These are phyloP conservation scores for Potamarius usumacintae DNA, from an alignment of 2,113 vertebrate genomes.

Conservation along the genomic window DNA sequence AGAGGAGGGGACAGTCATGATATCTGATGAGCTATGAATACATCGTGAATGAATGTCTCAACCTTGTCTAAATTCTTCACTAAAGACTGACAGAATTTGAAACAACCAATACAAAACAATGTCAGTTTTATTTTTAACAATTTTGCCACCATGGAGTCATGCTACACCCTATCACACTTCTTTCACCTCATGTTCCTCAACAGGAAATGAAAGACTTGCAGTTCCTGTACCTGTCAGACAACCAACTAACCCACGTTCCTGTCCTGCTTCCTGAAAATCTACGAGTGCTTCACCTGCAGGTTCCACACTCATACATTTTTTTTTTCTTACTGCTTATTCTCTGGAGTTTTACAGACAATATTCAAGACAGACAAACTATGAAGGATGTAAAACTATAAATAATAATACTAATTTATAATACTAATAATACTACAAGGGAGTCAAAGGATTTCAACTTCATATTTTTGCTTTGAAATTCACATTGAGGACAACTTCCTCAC, in stretches of 20 bases:
- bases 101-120: background rate
- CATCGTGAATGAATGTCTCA: background rate
- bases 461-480: background rate
- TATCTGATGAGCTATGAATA: background rate
- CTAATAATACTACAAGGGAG: background rate
- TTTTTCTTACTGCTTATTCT: background rate
- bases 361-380: background rate
- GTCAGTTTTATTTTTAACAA: background rate
- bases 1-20: background rate
- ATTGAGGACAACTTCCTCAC: background rate
- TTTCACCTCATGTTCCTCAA: background rate
- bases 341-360: background rate
- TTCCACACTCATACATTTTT: constrained; percentile 46
- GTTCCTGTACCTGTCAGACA: constrained; percentile 80
- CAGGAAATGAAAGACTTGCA: constrained; percentile 78
- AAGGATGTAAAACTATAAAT: background rate
- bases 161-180: background rate
- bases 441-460: background rate
- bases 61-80: background rate
- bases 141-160: background rate
- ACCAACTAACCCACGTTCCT: constrained; percentile 75
- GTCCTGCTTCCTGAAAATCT: constrained; percentile 74
- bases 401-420: background rate
- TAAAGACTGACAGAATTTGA: background rate
- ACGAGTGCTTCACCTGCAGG: constrained; percentile 80